Evolutionary conservation across 2,113 vertebrate genomes (phyloP), one percentile per base, ranked within the genome.

Genomic region (Telmatochromis sp.): DNA sequence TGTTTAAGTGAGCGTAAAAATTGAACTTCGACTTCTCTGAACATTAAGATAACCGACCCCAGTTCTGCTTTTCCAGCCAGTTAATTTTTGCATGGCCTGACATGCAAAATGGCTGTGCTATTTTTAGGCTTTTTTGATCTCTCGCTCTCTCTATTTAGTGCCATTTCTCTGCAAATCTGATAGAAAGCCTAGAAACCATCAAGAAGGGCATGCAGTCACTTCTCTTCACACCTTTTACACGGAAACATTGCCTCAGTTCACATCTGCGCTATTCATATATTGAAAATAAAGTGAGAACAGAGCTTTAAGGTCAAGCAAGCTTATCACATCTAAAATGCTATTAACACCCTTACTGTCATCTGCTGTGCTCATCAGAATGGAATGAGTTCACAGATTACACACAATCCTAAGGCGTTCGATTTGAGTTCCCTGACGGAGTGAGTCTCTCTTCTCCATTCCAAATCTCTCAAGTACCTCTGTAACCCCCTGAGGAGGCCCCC

Each of bases 361-460:
- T 86, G 58, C 83, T 87, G 78, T 65, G 85, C 83, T 91, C 88
- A 89, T 91, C 93, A 85, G 88, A 92, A 92, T 87, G 60, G 37
- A 94, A 91, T 85, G 78, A 93, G 81, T 92, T 92, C 87, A 89
- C 73, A 91, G 87, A 90, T 92, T 89, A 88, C 79, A 80, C 33
- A 45, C 86, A 84, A 87, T 91, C 87, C 89, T 87, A n/a, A 33
- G 83, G 80, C 79, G 9, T 91, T 91, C 63, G 8, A 89, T 88
- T 90, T 2, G 8, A 68, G 58, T 84, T 93, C 45, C 83, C 75
- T 65, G 54, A 73, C 21, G 28, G 47, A 82, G 84, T 28, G 40
- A 86, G 82, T 81, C 58, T 82, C 78, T 82, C 85, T 51, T 85
- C 85, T 84, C 57, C 21, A 2, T 89, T 90, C 87, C 87, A 89